Base-by-base conservation (phyloP, 2,888 invertebrate species). In the Bhutanitis thaidina region DNA sequence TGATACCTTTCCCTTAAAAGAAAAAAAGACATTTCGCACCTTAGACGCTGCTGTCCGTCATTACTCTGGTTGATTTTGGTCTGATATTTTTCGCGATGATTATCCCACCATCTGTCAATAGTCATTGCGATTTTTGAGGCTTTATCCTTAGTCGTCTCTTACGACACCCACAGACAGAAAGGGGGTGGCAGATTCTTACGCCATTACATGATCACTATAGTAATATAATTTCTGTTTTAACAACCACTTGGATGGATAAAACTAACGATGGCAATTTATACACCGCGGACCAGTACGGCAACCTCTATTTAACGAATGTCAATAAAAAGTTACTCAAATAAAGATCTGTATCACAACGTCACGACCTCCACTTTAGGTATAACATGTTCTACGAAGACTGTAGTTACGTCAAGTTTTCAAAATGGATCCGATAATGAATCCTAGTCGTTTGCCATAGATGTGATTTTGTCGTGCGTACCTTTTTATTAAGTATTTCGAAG, bases 281-380 rank as follows among this genome's bases (percentile, higher is more conserved):
- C 34, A 43, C 29, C 29, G 52, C 38, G 34, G 20, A 36, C 29
- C 39, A 46, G 43, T 46, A 20, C 50, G 45, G 29, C 40, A 54
- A 48, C 44, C 48, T 41, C 49, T 45, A 53, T 40, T 47, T 44
- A 53, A 43, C 38, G 30, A 46, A 43, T 50, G 46, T 44, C 52
- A 38, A 58, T 57, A 59, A 44, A 61, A 64, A 63, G 59, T 61
- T 55, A 57, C 57, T 62, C 58, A 65, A 67, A 69, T 59, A 66
- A 38, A 61, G 72, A 73, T 71, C 45, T 1, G 53, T 63, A 72
- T 74, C 74, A 40, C 41, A 12, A 9, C 50, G 64, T 75, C 74
- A 75, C 74, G 75, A 69, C 57, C 69, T 64, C 55, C 54, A 68
- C 67, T 69, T 72, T 64, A 70, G 62, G 52, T 54, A 38, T 46